Conservation (phyloP, 2,797 vertebrate species). For the Loris lydekkerianus region DNA sequence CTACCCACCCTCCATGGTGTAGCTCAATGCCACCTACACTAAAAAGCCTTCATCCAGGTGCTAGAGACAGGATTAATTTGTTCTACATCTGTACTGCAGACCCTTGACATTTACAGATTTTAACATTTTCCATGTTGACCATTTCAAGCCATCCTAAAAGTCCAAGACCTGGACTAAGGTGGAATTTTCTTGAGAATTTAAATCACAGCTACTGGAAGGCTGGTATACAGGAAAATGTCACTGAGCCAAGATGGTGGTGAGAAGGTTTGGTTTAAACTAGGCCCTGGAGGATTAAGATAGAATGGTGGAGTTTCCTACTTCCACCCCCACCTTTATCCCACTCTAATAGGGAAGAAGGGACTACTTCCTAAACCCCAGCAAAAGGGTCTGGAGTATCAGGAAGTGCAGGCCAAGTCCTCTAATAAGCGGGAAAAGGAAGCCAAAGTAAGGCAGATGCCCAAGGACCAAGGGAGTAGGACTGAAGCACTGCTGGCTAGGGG, state of each 20-base stretch:
- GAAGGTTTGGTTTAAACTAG: background rate
- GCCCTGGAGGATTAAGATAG: background rate
- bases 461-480: background rate
- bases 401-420: background rate
- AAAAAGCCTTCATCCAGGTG: background rate
- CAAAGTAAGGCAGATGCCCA: no score
- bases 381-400: background rate
- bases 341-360: background rate
- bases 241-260: background rate
- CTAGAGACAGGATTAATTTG: background rate
- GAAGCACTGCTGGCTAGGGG: background rate
- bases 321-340: background rate
- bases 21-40: background rate
- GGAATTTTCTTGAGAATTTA: conserved; percentile 4
- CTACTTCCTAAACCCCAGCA: background rate
- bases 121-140: background rate
- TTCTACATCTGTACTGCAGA: background rate
- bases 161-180: background rate
- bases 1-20: background rate
- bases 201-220: background rate
- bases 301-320: background rate
- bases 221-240: background rate
- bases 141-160: background rate
- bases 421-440: background rate
- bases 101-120: background rate